Conservation (phyloP, 1,140 invertebrate species). For the Diabrotica virgifera region DNA sequence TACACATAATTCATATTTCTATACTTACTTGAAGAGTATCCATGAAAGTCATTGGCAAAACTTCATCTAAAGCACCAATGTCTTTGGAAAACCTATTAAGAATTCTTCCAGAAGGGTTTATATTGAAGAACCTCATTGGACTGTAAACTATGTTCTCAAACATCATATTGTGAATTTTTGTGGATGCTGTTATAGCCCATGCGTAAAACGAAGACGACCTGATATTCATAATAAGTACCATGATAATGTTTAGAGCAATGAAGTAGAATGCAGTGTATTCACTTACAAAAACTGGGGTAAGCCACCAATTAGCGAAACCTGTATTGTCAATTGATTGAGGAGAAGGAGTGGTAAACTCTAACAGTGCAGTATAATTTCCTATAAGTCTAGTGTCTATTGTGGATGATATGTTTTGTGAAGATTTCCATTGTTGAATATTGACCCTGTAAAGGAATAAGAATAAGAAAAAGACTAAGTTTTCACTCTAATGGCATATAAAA, state of each 20-base stretch:
- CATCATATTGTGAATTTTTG: slow-evolving; percentile 62
- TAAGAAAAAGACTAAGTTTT: no score
- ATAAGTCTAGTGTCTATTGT: no score
- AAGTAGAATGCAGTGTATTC: slow-evolving; percentile 7
- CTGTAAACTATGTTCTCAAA: slow-evolving; percentile 58
- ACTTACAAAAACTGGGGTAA: not conserved
- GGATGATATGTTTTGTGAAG: no score
- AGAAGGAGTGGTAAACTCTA: no score
- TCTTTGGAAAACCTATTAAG: slow-evolving; percentile 55
- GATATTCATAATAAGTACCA: slow-evolving; percentile 51
- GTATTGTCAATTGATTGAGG: no score
- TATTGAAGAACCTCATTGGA: slow-evolving; percentile 26
- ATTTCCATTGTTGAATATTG: no score
- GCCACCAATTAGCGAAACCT: not conserved
- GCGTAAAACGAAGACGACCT: slow-evolving; percentile 73
- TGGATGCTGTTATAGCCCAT: slow-evolving; percentile 78
- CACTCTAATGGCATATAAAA: no score
- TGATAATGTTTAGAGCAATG: not conserved
- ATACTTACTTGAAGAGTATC: slow-evolving; percentile 71
- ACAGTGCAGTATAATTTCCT: no score
- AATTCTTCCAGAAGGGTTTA: slow-evolving; percentile 37
- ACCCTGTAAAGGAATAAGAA: no score
- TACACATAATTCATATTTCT: no score
- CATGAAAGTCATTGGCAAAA: slow-evolving; percentile 51
- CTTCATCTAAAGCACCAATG: slow-evolving; percentile 44